These are phyloP conservation scores for Artibeus jamaicensis DNA, from an alignment of 2,797 vertebrate species.

Conservation along the genomic window DNA sequence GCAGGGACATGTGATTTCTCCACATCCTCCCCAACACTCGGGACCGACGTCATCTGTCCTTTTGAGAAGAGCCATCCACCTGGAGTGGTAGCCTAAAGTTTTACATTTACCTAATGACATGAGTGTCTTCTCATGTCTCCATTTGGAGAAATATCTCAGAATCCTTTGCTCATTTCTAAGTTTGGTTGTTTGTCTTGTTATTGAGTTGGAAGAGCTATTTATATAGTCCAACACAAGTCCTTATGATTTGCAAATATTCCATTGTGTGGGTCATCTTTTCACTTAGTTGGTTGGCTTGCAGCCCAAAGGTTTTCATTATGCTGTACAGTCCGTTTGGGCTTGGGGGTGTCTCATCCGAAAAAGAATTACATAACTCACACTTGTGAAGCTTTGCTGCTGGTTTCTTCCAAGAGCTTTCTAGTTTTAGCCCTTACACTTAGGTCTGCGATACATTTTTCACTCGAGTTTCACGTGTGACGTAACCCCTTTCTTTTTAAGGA, in stretches of 20 bases:
- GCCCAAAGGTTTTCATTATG: neutral
- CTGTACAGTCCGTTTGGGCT: neutral
- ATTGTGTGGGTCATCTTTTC: neutral
- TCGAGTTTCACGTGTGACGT: neutral
- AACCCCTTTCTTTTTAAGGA: neutral
- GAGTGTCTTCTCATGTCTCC: neutral
- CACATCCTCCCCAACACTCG: neutral
- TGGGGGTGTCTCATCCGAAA: neutral
- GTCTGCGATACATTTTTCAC: neutral
- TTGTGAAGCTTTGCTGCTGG: neutral
- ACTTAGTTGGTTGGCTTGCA: neutral
- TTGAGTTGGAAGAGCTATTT: neutral
- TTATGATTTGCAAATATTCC: neutral
- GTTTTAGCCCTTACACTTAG: neutral
- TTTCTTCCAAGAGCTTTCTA: neutral
- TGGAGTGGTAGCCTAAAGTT: neutral
- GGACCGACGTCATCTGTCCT: neutral
- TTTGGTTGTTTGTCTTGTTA: neutral
- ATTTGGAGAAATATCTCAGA: neutral
- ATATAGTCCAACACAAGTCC: neutral
- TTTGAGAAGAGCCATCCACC: neutral
- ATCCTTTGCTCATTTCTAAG: neutral
- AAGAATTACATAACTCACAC: neutral
- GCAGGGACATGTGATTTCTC: neutral
- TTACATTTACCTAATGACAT: neutral